Base-by-base conservation (phyloP, 2,888 invertebrate species). In the Troides aeacus region DNA sequence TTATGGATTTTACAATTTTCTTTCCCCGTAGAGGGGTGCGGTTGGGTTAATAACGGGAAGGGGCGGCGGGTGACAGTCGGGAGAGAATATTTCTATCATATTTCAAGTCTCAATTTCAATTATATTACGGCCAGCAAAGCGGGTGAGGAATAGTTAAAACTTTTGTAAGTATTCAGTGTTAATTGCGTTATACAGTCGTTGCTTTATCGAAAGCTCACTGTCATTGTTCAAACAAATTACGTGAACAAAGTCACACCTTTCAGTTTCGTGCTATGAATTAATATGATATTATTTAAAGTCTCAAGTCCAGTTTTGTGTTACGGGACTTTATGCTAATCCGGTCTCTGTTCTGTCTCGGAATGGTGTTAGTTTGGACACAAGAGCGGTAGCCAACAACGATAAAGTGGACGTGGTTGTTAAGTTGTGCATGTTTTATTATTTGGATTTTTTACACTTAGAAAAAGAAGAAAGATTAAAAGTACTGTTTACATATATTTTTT, bases 291-390 rank as follows among this genome's bases (percentile, higher is more conserved):
- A 65, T 69, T 69, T 62, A 58, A 65, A 70, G 39, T 66, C 61
- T 10, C 36, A 50, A 59, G 42, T 60, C 69, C 64, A 68, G 60
- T 60, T 64, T 59, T 56, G 57, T 50, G 62, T 59, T 70, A 66
- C 69, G 69, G 69, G 69, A 66, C 59, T 70, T 70, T 70, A 70
- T 70, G 69, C 62, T 70, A 66, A 70, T 70, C 50, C 58, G 56
- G 65, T 39, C 69, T 59, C 56, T 66, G 66, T 62, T 57, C 62
- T 66, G 66, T 66, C 62, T 69, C 42, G 46, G 62, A 70, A 58
- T 57, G 62, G 69, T 39, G 65, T 66, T 59, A 62, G 62, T 46
- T 66, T 57, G 42, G 62, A 70, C 62, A 65, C 62, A 36, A 70
- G 30, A 66, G 62, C 69, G 64, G 69, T 69, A 69, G 69, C 65